phyloP scores from a whole-genome alignment of 2,888 invertebrate genomes.

The Tenthredo notha region DNA sequence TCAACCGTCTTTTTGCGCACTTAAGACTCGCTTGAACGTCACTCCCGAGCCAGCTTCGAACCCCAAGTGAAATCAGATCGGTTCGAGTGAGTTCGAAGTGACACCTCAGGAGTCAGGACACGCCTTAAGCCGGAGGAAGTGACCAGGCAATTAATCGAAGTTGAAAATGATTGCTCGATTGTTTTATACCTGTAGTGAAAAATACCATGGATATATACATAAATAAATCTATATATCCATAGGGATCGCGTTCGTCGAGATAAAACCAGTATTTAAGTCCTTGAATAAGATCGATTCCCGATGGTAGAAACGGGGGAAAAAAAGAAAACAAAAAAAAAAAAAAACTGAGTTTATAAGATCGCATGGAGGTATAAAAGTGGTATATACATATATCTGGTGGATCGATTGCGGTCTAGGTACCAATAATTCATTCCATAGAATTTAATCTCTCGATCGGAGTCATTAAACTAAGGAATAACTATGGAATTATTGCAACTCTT shows the following conservation, averaged over 20 bases:
- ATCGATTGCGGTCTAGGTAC: constrained; percentile 8
- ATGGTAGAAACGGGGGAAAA: neutral
- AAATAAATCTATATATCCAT: neutral
- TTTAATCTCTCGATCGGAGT: constrained; percentile 42
- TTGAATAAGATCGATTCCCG: constrained; percentile 2
- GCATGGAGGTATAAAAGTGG: neutral
- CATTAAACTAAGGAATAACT: constrained; percentile 28
- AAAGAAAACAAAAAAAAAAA: constrained; percentile 6
- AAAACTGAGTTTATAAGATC: constrained; percentile 8
- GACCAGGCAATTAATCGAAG: constrained; percentile 31
- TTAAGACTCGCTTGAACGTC: constrained; percentile 32
- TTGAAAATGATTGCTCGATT: constrained; percentile 25
- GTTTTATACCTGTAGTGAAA: neutral
- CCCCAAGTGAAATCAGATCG: constrained; percentile 19
- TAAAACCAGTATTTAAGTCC: constrained; percentile 22
- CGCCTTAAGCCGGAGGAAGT: constrained; percentile 19
- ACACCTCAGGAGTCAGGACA: constrained; percentile 31
- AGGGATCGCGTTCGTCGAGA: neutral
- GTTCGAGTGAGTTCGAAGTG: constrained; percentile 22
- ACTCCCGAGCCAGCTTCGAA: constrained; percentile 3
- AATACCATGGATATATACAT: neutral
- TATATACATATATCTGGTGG: neutral
- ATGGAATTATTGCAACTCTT: constrained; percentile 44
- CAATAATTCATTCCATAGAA: constrained; percentile 39
- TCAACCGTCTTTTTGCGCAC: constrained; percentile 41